Conservation (phyloP, 2,113 vertebrate genomes). For the Chunga burmeisteri region DNA sequence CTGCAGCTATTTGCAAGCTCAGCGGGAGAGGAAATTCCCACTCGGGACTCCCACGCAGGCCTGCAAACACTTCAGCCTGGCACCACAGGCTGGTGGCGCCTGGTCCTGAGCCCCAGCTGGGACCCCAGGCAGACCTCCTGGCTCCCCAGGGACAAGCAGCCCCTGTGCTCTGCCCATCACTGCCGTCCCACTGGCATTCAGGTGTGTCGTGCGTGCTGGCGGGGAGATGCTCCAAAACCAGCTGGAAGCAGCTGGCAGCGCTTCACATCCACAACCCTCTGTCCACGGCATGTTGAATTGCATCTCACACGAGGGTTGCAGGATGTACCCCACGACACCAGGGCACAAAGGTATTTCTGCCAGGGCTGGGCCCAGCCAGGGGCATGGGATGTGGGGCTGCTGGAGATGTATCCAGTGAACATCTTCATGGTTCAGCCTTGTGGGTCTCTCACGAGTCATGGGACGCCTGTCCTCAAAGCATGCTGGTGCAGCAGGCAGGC, state of each 20-base stretch:
- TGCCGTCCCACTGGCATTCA: background rate
- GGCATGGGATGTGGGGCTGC: background rate
- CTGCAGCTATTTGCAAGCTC: background rate
- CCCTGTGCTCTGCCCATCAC: background rate
- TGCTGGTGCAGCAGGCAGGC: background rate
- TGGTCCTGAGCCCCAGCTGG: rapidly evolving
- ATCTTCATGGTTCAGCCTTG: background rate
- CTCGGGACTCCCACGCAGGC: rapidly evolving
- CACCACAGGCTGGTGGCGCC: background rate
- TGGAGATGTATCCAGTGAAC: background rate
- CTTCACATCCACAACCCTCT: no score
- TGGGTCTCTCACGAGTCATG: rapidly evolving
- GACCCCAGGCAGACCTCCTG: background rate
- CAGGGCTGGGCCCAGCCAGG: background rate
- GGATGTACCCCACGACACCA: no score
- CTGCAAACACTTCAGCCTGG: background rate
- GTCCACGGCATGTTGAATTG: rapidly evolving
- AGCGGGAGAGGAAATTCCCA: background rate
- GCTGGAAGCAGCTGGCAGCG: background rate
- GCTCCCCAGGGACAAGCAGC: rapidly evolving
- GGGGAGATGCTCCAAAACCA: background rate
- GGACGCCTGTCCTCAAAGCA: no score
- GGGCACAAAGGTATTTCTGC: background rate
- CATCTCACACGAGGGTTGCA: background rate
- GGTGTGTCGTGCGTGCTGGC: background rate